These are phyloP conservation scores for Masnerella sp. DNA, from an alignment of 2,888 invertebrate genomes.

Conservation along the genomic window DNA sequence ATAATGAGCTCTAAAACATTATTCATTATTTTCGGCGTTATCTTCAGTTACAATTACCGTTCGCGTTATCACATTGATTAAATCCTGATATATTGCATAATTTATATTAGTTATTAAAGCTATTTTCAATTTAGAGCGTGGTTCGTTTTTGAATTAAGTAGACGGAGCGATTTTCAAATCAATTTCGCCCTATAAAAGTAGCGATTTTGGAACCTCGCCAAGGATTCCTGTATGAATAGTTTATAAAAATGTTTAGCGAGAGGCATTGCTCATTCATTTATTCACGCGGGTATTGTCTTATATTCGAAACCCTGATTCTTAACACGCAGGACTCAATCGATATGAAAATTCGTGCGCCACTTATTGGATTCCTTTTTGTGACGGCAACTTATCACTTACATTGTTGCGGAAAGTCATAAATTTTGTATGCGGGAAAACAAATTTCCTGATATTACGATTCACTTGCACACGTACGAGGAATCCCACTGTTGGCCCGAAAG, in stretches of 20 bases:
- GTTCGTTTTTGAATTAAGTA: constrained; percentile 52
- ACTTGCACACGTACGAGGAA: constrained; percentile 14
- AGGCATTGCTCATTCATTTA: constrained; percentile 54
- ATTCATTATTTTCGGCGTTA: constrained; percentile 19
- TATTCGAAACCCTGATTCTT: background rate
- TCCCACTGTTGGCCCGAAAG: constrained; percentile 13
- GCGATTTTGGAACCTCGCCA: constrained; percentile 47
- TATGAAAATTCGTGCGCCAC: constrained; percentile 5
- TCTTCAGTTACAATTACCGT: constrained; percentile 19
- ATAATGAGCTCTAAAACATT: constrained; percentile 15
- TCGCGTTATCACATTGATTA: constrained; percentile 20
- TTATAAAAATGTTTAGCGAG: constrained; percentile 50
- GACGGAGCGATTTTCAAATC: constrained; percentile 46
- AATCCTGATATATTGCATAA: constrained; percentile 47
- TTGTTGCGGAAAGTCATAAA: background rate
- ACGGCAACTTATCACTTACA: constrained; percentile 14
- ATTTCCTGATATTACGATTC: constrained; percentile 34
- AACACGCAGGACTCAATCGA: constrained; percentile 31
- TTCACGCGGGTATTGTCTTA: constrained; percentile 35
- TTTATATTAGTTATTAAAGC: constrained; percentile 48
- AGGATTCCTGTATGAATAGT: constrained; percentile 42
- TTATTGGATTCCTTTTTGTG: constrained; percentile 18
- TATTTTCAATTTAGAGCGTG: constrained; percentile 46
- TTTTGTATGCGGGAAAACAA: constrained; percentile 27
- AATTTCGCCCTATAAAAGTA: constrained; percentile 53